phyloP scores from a whole-genome alignment of 2,797 vertebrate genomes.

The Zenarchopterus dispar region DNA sequence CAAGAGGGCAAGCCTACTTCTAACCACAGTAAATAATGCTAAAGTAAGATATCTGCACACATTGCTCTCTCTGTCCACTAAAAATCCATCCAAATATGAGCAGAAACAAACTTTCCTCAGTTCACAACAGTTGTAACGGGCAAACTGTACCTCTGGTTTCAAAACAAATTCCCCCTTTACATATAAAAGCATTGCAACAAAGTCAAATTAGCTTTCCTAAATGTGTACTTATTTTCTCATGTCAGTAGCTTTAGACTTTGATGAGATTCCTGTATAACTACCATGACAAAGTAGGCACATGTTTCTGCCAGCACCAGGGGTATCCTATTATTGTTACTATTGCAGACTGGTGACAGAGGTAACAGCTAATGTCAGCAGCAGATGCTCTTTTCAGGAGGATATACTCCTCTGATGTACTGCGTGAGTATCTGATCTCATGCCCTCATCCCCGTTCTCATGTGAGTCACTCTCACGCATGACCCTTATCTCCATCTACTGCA shows the following conservation, averaged over 20 bases:
- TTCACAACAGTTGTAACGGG: too few relatives aligned
- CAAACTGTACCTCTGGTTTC: constrained; percentile 28
- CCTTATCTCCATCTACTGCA: constrained; percentile 7
- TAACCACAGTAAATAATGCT: constrained; percentile 2
- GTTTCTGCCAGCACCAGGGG: constrained; percentile 15
- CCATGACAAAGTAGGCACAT: constrained; percentile 19
- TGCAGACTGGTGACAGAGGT: constrained; percentile 35
- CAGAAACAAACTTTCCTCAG: constrained; percentile 45
- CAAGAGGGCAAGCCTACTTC: not conserved
- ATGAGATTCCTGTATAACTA: constrained; percentile 28
- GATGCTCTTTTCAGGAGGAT: constrained; percentile 39
- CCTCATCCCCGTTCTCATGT: constrained; percentile 17
- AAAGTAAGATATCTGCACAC: constrained; percentile 5
- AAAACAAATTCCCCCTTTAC: too few relatives aligned
- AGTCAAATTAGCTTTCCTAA: constrained; percentile 8
- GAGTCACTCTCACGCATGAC: constrained; percentile 29
- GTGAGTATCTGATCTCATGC: constrained; percentile 21
- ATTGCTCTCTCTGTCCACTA: not conserved
- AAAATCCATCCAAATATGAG: not conserved
- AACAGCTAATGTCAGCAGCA: constrained; percentile 42
- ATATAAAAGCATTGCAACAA: too few relatives aligned
- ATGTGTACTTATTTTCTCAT: constrained; percentile 15
- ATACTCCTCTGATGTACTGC: constrained; percentile 40
- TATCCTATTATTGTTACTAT: constrained; percentile 23
- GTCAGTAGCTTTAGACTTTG: constrained; percentile 21